Evolutionary conservation across 2,888 invertebrate genomes (phyloP).

Genomic region (Chrysodeixis includens): DNA sequence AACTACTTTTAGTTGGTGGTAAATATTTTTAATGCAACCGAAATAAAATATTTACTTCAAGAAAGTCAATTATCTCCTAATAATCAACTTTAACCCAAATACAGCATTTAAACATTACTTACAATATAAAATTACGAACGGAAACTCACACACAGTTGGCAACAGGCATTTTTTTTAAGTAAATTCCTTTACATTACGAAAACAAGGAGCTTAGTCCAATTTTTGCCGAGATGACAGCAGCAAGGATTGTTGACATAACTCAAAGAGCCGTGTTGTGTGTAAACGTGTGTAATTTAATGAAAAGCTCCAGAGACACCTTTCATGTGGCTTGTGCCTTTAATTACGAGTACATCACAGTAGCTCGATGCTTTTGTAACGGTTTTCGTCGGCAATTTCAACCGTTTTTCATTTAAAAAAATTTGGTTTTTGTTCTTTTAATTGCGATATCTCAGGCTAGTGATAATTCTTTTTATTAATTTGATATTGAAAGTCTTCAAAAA

Average conservation of each 20-base stretch:
- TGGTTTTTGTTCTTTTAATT: too few relatives aligned
- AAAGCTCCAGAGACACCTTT: constrained; percentile 39
- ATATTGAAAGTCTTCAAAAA: too few relatives aligned
- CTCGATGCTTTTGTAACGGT: constrained; percentile 21
- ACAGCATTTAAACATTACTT: too few relatives aligned
- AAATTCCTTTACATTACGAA: neutral
- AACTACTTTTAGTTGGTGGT: too few relatives aligned
- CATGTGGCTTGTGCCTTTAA: constrained; percentile 51
- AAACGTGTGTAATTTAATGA: constrained; percentile 46
- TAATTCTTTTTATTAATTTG: too few relatives aligned
- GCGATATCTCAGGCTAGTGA: too few relatives aligned
- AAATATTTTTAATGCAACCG: too few relatives aligned
- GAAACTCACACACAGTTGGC: neutral
- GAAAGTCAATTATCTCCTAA: too few relatives aligned
- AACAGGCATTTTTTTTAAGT: neutral
- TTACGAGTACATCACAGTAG: constrained; percentile 24
- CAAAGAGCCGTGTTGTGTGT: constrained; percentile 35
- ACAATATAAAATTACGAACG: neutral
- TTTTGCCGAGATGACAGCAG: constrained; percentile 12
- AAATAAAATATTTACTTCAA: too few relatives aligned
- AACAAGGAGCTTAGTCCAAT: constrained; percentile 10
- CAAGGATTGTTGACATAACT: constrained; percentile 29
- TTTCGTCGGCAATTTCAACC: constrained; percentile 18
- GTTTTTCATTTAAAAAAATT: neutral
- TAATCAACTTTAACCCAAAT: too few relatives aligned